These are phyloP conservation scores for Molossus alvarezi DNA, from an alignment of 2,797 vertebrate species.

Conservation along the genomic window DNA sequence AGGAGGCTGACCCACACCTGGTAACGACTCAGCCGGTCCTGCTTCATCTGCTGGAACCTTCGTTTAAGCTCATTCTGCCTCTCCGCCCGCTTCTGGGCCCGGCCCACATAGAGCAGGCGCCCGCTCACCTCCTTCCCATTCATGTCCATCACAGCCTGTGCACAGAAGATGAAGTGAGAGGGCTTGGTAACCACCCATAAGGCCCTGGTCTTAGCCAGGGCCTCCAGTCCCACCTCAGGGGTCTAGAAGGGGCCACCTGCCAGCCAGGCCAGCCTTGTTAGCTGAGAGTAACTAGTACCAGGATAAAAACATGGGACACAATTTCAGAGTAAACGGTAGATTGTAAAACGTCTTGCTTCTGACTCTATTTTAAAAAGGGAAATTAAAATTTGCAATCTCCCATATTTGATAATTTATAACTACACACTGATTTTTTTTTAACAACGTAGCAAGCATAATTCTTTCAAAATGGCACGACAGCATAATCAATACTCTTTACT, in stretches of 20 bases:
- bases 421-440: background rate
- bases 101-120: conserved; percentile 94
- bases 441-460: background rate
- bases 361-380: background rate
- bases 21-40: conserved; percentile 96
- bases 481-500: background rate
- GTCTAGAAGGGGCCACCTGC: background rate
- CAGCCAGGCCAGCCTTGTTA: background rate
- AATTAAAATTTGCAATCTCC: background rate
- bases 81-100: conserved; percentile 97
- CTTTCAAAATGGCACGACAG: background rate
- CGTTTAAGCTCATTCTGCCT: conserved; percentile 97
- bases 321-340: background rate
- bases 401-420: background rate
- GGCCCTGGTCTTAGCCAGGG: background rate
- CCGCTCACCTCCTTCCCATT: conserved; percentile 97
- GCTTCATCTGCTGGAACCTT: conserved; percentile 97
- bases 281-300: background rate
- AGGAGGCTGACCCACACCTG: conserved; percentile 91
- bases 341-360: background rate
- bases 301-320: background rate
- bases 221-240: background rate
- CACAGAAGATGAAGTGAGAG: background rate
- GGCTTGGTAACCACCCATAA: background rate
- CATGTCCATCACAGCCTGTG: conserved; percentile 96